These are phyloP conservation scores for Poeciliopsis retropinna DNA, from an alignment of 2,113 vertebrate genomes.

Conservation along the genomic window DNA sequence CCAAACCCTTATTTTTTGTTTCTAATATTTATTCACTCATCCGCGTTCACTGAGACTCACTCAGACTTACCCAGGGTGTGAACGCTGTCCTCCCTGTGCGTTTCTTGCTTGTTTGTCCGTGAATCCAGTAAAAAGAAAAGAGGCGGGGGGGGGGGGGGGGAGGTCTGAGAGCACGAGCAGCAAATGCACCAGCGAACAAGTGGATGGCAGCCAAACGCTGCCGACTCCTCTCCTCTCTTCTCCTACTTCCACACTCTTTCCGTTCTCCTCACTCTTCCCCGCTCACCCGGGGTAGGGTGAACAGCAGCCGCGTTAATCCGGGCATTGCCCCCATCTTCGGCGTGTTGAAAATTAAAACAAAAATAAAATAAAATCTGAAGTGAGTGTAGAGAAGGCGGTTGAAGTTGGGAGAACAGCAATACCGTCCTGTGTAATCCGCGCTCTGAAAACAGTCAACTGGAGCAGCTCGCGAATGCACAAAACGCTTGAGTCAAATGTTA, in stretches of 20 bases:
- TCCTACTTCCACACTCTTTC: constrained; percentile 14
- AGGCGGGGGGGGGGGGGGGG: too few species aligned
- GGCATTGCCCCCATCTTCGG: constrained; percentile 62
- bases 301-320: constrained; percentile 72
- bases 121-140: constrained; percentile 59
- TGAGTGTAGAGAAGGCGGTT: background rate
- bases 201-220: constrained; percentile 62
- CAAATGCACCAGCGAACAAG: constrained; percentile 46
- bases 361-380: background rate
- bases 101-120: constrained; percentile 44
- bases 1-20: too few species aligned
- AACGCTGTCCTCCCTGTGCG: constrained; percentile 68
- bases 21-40: background rate
- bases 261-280: constrained; percentile 53
- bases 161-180: constrained; percentile 32
- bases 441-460: constrained; percentile 17
- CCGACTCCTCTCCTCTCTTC: constrained; percentile 43
- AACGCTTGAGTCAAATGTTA: background rate
- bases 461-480: constrained; percentile 9
- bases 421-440: constrained; percentile 42
- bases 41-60: background rate
- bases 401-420: constrained; percentile 18
- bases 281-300: constrained; percentile 34
- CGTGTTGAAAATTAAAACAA: background rate
- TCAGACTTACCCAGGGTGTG: constrained; percentile 76